A percentile compares a stretch with the other conserved stretches of the same genome.
Evolutionary conservation across 2,797 vertebrate genomes (phyloP).

Genomic region (Lagothrix lagotricha): DNA sequence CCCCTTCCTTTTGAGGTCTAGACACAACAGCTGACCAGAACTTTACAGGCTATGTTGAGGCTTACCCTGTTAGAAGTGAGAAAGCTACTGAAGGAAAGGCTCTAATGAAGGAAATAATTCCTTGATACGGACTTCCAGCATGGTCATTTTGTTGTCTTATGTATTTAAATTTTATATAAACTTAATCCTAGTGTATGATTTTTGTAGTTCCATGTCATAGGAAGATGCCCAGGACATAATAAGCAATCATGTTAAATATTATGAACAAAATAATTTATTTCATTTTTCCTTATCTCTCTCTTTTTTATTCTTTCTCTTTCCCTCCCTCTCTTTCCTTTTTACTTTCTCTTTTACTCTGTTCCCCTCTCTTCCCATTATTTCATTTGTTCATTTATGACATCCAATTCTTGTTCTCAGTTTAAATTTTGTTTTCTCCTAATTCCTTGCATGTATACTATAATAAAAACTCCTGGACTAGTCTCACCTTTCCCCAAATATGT

Average conservation of each 20-base stretch:
- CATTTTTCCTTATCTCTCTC: neutral
- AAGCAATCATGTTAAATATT: neutral
- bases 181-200: neutral
- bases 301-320: neutral
- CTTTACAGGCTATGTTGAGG: neutral
- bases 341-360: neutral
- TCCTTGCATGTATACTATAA: neutral
- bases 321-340: neutral
- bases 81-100: neutral
- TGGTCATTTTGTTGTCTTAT: neutral
- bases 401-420: neutral
- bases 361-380: neutral
- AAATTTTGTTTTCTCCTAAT: neutral
- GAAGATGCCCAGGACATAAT: neutral
- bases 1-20: neutral
- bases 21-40: neutral
- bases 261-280: neutral
- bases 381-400: neutral
- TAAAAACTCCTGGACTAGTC: neutral
- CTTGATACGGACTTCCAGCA: neutral
- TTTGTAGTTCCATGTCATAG: neutral
- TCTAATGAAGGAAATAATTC: neutral
- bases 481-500: neutral
- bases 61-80: neutral
- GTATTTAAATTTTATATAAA: neutral